phyloP scores from a whole-genome alignment of 1,140 invertebrate species.

The Bombus sibiricus region DNA sequence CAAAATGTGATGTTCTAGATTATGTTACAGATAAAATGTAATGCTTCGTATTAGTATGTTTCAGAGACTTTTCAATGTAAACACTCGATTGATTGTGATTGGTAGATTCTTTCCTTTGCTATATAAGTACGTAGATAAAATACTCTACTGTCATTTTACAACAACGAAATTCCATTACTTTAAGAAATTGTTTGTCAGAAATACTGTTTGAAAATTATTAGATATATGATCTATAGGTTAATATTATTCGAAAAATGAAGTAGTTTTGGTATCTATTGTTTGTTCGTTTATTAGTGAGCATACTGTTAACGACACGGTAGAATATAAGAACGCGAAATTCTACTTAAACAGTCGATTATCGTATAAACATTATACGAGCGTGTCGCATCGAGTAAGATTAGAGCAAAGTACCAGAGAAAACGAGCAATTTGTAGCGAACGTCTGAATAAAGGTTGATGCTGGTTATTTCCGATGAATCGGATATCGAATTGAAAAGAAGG shows the following conservation, averaged over 20 bases:
- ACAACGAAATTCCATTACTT: not conserved
- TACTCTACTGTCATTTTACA: no score
- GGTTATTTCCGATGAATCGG: constrained; percentile 62
- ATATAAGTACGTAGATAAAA: no score
- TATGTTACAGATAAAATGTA: not conserved
- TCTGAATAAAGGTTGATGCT: constrained; percentile 47
- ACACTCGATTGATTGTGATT: not conserved
- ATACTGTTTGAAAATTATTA: not conserved
- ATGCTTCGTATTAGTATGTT: not conserved
- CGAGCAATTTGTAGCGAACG: constrained; percentile 33
- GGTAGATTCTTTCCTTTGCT: no score
- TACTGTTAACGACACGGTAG: not conserved
- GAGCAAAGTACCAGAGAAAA: constrained; percentile 10
- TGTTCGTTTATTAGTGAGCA: not conserved
- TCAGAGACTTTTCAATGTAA: not conserved
- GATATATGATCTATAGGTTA: not conserved
- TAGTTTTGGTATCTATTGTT: not conserved
- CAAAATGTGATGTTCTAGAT: not conserved
- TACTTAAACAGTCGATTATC: not conserved
- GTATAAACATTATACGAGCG: not conserved
- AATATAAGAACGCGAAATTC: not conserved
- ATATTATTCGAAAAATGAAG: not conserved
- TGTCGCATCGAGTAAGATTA: not conserved
- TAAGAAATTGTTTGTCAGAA: not conserved
- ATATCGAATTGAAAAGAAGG: constrained; percentile 62